These are phyloP conservation scores for Hesperophylax magnus DNA, from an alignment of 1,140 invertebrate genomes.

Conservation along the genomic window DNA sequence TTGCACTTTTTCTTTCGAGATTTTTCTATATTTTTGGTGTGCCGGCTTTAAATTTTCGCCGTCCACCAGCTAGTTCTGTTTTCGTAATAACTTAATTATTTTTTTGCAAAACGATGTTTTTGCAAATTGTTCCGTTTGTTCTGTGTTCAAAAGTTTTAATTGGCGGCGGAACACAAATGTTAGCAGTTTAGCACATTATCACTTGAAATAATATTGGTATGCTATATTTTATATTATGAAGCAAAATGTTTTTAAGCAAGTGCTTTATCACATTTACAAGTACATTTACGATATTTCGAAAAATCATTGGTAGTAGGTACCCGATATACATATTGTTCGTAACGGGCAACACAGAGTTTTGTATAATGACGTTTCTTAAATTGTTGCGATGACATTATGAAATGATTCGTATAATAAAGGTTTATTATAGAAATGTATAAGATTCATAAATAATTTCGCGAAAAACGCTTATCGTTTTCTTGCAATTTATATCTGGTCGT, in stretches of 20 bases:
- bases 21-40: background rate
- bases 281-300: background rate
- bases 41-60: too few species aligned
- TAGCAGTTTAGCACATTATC: too few species aligned
- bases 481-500: background rate
- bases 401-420: slow-evolving; percentile 1
- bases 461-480: background rate
- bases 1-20: background rate
- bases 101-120: too few species aligned
- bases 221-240: too few species aligned
- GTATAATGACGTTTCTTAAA: slow-evolving; percentile 48
- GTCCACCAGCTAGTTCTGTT: too few species aligned
- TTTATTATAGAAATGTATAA: slow-evolving; percentile 23
- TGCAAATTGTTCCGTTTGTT: too few species aligned
- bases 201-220: too few species aligned
- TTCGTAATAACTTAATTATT: too few species aligned
- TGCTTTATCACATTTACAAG: too few species aligned
- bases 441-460: background rate
- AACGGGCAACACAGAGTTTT: slow-evolving; percentile 3
- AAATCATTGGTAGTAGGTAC: background rate
- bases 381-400: slow-evolving; percentile 43
- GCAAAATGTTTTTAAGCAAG: too few species aligned
- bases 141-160: too few species aligned
- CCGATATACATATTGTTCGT: background rate
- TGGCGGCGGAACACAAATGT: too few species aligned